Percentiles rank a stretch among this genome's conserved stretches.
phyloP scores from a whole-genome alignment of 2,113 vertebrate genomes.

The Naja naja region DNA sequence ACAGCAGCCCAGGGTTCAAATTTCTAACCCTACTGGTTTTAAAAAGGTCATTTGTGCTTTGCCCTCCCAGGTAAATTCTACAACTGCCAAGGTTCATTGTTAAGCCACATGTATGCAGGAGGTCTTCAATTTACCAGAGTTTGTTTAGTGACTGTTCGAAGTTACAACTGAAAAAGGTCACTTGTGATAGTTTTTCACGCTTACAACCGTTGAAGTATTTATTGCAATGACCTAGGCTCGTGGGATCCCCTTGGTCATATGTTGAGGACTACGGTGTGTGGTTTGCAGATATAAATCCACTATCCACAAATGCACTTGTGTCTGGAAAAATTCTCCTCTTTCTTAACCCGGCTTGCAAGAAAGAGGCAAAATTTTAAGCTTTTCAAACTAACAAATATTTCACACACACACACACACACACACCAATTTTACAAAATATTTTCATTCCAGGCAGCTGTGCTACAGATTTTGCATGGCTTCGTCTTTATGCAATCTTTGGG shows the following conservation, averaged over 20 bases:
- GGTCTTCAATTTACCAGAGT: no score
- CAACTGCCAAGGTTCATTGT: no score
- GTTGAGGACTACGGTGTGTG: no score
- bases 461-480: slow-evolving; percentile 34
- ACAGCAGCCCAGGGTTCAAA: slow-evolving; percentile 43
- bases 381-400: neutral
- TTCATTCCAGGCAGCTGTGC: slow-evolving; percentile 33
- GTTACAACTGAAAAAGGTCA: no score
- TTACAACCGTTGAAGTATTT: no score
- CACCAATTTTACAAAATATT: neutral
- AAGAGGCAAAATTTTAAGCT: neutral
- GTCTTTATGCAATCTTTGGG: slow-evolving; percentile 23
- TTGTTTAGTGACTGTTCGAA: no score
- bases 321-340: neutral
- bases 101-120: no score
- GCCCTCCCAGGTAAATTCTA: neutral
- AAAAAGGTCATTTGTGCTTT: neutral
- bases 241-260: no score
- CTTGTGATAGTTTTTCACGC: no score
- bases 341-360: neutral
- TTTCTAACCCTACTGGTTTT: neutral
- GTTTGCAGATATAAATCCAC: no score
- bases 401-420: neutral
- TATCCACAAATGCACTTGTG: neutral
- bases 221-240: no score